phyloP scores from a whole-genome alignment of 92 coral and sea anemone species.

The Bergia puertoricense region DNA sequence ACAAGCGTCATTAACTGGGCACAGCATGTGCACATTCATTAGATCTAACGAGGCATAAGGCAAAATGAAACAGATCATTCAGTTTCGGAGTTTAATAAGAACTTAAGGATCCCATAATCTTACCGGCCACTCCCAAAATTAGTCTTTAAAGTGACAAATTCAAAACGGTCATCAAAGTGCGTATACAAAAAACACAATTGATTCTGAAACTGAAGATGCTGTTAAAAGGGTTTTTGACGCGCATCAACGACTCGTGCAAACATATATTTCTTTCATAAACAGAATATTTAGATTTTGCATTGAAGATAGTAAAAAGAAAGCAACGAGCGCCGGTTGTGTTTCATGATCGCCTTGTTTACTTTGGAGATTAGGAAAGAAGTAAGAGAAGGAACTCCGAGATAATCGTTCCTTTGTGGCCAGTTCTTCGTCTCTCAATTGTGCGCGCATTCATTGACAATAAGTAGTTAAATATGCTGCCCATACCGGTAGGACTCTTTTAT shows the following conservation, averaged over 20 bases:
- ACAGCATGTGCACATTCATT: constrained; percentile 12
- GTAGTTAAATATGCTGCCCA: constrained; percentile 13
- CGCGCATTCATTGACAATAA: background rate
- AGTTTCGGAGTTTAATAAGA: background rate
- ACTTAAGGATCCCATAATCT: background rate
- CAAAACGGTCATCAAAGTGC: background rate
- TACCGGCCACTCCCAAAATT: constrained; percentile 7
- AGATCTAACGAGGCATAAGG: constrained; percentile 4
- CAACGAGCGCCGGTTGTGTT: background rate
- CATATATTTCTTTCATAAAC: background rate
- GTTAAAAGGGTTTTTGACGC: background rate
- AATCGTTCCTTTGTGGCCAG: background rate
- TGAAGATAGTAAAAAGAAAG: background rate
- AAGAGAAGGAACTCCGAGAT: background rate
- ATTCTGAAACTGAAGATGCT: background rate
- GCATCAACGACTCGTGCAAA: background rate
- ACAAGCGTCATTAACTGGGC: constrained; percentile 27
- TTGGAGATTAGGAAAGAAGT: background rate
- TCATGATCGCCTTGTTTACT: constrained; percentile 1
- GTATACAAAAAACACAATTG: background rate
- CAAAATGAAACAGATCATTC: background rate
- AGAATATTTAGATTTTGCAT: background rate
- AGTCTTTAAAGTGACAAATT: constrained; percentile 6
- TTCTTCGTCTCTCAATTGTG: background rate
- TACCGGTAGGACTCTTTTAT: background rate